Conservation (phyloP, 2,113 vertebrate genomes). For the Engystomops pustulosus region DNA sequence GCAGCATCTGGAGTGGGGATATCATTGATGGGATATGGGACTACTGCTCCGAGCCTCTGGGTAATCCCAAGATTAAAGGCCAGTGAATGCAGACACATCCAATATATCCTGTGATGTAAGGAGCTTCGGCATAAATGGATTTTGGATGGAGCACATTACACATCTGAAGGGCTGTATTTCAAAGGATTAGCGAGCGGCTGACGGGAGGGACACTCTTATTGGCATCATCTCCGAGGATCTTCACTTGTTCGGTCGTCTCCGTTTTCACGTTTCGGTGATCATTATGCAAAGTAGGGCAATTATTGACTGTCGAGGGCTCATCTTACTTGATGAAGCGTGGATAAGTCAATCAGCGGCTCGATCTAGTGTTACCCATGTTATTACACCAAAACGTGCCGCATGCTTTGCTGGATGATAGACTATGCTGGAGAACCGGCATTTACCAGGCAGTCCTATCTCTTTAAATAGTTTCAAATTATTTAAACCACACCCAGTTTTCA, state of each 20-base stretch:
- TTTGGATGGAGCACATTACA: constrained; percentile 42
- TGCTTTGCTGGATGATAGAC: not conserved
- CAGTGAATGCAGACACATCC: constrained; percentile 26
- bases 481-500: not conserved
- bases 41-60: constrained; percentile 32
- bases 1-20: constrained; percentile 35
- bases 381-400: not conserved
- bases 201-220: not conserved
- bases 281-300: not conserved
- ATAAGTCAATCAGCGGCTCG: not conserved
- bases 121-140: constrained; percentile 46
- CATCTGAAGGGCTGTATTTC: constrained; percentile 17
- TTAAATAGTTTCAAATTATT: not conserved
- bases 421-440: not conserved
- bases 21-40: constrained; percentile 42
- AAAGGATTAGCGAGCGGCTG: constrained; percentile 28
- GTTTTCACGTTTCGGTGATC: constrained; percentile 9
- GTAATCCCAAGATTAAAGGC: constrained; percentile 58
- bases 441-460: not conserved
- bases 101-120: constrained; percentile 47
- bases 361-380: constrained; percentile 1
- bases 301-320: not conserved
- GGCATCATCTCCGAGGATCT: not conserved
- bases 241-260: not conserved
- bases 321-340: not conserved